A percentile compares a stretch with the other conserved stretches of the same genome.
Evolutionary conservation across 2,888 invertebrate species (phyloP).

Genomic region (Sipha maydis): DNA sequence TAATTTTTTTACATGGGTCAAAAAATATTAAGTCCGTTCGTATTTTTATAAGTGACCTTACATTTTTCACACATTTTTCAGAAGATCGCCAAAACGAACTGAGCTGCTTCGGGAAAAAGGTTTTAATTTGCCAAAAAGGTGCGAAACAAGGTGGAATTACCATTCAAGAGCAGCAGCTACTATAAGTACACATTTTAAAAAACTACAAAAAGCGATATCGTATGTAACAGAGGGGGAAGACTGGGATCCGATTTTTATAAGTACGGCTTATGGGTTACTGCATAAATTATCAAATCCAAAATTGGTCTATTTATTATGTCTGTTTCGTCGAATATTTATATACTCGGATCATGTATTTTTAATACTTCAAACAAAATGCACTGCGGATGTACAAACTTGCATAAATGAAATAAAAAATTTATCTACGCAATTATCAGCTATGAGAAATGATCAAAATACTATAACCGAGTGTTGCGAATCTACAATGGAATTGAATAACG

Average conservation of each 20-base stretch:
- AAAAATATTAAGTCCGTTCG: not conserved
- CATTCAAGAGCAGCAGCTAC: slow-evolving; percentile 10
- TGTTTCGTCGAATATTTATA: slow-evolving; percentile 20
- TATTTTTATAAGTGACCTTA: not conserved
- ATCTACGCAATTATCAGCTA: slow-evolving; percentile 8
- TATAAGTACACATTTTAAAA: slow-evolving; percentile 14
- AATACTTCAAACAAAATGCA: no score
- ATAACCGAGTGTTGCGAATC: not conserved
- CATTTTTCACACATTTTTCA: slow-evolving; percentile 29
- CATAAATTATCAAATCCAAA: slow-evolving; percentile 16
- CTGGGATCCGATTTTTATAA: slow-evolving; percentile 27
- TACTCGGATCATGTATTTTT: no score
- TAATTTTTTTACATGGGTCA: slow-evolving; percentile 8
- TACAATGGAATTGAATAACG: no score
- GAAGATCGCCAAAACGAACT: slow-evolving; percentile 19
- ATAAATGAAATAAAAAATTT: slow-evolving; percentile 27
- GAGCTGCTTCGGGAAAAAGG: not conserved
- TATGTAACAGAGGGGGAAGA: not conserved
- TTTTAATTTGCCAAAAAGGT: not conserved
- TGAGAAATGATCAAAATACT: slow-evolving; percentile 28
- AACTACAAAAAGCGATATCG: slow-evolving; percentile 14
- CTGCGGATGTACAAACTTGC: slow-evolving; percentile 8
- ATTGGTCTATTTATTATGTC: slow-evolving; percentile 30
- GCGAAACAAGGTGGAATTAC: not conserved
- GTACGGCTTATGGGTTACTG: slow-evolving; percentile 11